These are phyloP conservation scores for Cephus cinctus DNA, from an alignment of 1,140 invertebrate genomes.

Conservation along the genomic window DNA sequence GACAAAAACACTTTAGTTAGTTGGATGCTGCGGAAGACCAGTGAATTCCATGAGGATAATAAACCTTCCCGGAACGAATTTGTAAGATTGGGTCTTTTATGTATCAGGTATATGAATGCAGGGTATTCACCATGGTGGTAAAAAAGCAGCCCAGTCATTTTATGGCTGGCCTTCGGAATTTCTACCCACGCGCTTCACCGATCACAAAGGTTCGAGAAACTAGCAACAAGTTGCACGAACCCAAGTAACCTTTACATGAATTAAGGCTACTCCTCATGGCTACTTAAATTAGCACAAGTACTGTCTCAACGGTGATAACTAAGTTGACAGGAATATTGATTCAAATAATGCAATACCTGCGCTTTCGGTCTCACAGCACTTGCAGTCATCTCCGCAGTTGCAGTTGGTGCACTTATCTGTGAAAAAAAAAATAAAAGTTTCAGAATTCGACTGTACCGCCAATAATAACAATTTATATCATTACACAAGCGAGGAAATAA, in stretches of 20 bases:
- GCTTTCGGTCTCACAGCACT: constrained; percentile 35
- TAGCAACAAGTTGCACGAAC: background rate
- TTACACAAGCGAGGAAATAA: background rate
- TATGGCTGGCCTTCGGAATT: background rate
- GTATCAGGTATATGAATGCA: background rate
- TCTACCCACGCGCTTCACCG: background rate
- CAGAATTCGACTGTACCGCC: constrained; percentile 14
- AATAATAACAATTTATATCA: constrained; percentile 20
- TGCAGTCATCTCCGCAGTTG: constrained; percentile 44
- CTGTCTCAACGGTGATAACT: background rate
- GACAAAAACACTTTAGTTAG: constrained; percentile 12
- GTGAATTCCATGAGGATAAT: background rate
- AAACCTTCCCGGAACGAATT: background rate
- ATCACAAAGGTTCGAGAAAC: background rate
- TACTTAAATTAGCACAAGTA: background rate
- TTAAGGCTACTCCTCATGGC: background rate
- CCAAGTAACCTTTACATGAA: background rate
- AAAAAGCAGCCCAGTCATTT: background rate
- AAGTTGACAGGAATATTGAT: background rate
- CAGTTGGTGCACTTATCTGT: constrained; percentile 41
- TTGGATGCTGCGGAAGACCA: background rate
- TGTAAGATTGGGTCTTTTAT: background rate
- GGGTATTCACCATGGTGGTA: no score
- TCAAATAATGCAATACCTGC: constrained; percentile 30
- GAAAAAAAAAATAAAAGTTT: constrained; percentile 19